Evolutionary conservation across 1,140 invertebrate genomes (phyloP).

Genomic region (Lucilia cuprina): DNA sequence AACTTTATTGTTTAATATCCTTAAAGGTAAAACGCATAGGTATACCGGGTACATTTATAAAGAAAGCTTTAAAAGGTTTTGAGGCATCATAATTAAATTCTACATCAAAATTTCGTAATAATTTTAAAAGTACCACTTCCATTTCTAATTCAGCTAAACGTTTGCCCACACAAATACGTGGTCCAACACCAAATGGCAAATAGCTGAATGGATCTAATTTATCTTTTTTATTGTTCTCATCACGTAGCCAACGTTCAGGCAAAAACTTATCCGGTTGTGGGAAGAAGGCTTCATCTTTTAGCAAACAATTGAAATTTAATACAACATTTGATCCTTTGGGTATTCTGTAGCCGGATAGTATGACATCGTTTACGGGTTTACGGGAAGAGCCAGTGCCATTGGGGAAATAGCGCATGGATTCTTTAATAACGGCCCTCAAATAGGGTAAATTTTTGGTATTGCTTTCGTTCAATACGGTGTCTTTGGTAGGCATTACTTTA

Average conservation of each 20-base stretch:
- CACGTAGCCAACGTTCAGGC: constrained; percentile 68
- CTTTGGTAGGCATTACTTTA: constrained; percentile 63
- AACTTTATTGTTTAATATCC: constrained; percentile 36
- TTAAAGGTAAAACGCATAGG: constrained; percentile 55
- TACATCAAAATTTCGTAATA: constrained; percentile 67
- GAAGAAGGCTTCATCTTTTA: constrained; percentile 64
- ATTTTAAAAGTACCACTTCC: constrained; percentile 68
- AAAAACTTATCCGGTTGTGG: constrained; percentile 65
- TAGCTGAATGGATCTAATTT: constrained; percentile 67
- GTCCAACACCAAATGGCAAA: constrained; percentile 70
- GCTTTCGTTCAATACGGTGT: constrained; percentile 65
- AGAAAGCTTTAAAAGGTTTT: constrained; percentile 48
- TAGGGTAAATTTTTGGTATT: constrained; percentile 68
- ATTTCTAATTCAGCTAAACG: constrained; percentile 77
- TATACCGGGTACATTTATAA: constrained; percentile 55
- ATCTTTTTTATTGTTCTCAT: constrained; percentile 55
- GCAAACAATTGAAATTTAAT: constrained; percentile 61
- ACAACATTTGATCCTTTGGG: constrained; percentile 67
- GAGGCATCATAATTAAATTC: constrained; percentile 64
- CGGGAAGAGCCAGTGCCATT: constrained; percentile 65
- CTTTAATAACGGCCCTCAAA: constrained; percentile 72
- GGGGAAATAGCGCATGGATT: constrained; percentile 67
- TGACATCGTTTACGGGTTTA: constrained; percentile 64
- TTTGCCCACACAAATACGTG: constrained; percentile 67
- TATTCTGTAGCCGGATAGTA: constrained; percentile 67